Base-by-base conservation (phyloP, 1,140 invertebrate species). In the Drosophila grimshawi region DNA sequence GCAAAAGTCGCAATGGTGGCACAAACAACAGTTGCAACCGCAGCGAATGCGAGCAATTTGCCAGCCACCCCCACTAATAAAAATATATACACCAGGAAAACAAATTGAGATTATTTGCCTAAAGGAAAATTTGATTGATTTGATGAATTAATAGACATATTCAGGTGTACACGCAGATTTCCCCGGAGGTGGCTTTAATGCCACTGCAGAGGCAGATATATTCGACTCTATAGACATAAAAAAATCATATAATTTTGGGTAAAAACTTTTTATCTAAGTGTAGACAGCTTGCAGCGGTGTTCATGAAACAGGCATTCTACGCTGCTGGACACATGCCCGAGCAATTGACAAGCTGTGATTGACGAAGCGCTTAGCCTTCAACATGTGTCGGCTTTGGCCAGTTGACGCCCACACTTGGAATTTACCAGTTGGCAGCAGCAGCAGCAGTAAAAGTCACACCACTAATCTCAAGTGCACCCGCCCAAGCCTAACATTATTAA, bases 371-470 rank as follows among this genome's bases (percentile, higher is more conserved):
- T 66, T 81, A 80, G 88, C 83, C 83, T 86, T 86, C 69, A 68
- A 48, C 32, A 29, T 52, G 48, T 19, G 51, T 39, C 32, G 33
- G 53, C 39, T 43, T 43, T 63, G 68, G 60, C 57, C 63, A 60
- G 63, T 61, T 60, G 69, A 80, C 83, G 83, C 83, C 83, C 85
- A 88, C 83, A 52, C 72, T 80, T 89, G 83, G 83, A 86, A 86
- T 86, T 80, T 64, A 70, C 61, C 73, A 85, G 61, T 85, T 80
- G 76, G 73, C 81, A 86, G 57, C 68, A 57, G 48, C 75, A 65
- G 56, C 72, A 76, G 53, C 53, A 57, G 39, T 10, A 35, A 49
- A 46, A 56, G 48, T 57, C 71, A 59, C 67, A 67, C 70, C 65
- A 81, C 68, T 79, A 86, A 82, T 79, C 64, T 59, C 75, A 71